These are phyloP conservation scores for Drosophila parthenogenetica DNA, from an alignment of 2,888 invertebrate genomes.

Conservation along the genomic window DNA sequence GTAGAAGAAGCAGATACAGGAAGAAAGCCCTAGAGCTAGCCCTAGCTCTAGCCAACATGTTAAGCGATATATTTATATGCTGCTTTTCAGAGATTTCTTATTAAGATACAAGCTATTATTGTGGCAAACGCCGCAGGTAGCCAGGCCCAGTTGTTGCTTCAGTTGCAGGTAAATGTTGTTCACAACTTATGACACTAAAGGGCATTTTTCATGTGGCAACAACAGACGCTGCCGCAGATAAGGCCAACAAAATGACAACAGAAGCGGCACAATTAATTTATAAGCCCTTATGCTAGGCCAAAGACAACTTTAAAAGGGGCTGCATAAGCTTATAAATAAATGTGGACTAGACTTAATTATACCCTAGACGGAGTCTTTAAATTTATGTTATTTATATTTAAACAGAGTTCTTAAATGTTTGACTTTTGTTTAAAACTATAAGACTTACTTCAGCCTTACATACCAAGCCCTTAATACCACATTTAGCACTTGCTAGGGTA, in stretches of 20 bases:
- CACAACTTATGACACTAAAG: constrained; percentile 56
- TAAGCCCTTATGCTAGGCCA: constrained; percentile 43
- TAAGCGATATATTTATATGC: constrained; percentile 77
- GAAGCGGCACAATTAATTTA: constrained; percentile 54
- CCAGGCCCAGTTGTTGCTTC: constrained; percentile 22
- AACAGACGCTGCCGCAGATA: constrained; percentile 38
- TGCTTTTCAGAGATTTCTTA: constrained; percentile 67
- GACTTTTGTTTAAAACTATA: too few species aligned
- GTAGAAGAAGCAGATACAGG: constrained; percentile 1
- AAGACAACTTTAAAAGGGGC: neutral
- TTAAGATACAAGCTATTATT: constrained; percentile 58
- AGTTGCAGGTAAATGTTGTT: constrained; percentile 52
- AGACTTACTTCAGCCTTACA: too few species aligned
- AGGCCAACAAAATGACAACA: constrained; percentile 10
- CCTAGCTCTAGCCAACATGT: constrained; percentile 53
- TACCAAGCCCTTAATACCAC: neutral
- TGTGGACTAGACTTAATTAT: neutral
- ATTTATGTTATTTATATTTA: too few species aligned
- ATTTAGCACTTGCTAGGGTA: neutral
- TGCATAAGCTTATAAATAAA: neutral
- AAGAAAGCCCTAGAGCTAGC: constrained; percentile 13
- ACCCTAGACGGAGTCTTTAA: neutral
- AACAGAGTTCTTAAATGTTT: too few species aligned
- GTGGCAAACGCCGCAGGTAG: constrained; percentile 51
- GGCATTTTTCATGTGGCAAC: constrained; percentile 58